phyloP scores from a whole-genome alignment of 1,140 invertebrate species.

The Papilio glaucus region DNA sequence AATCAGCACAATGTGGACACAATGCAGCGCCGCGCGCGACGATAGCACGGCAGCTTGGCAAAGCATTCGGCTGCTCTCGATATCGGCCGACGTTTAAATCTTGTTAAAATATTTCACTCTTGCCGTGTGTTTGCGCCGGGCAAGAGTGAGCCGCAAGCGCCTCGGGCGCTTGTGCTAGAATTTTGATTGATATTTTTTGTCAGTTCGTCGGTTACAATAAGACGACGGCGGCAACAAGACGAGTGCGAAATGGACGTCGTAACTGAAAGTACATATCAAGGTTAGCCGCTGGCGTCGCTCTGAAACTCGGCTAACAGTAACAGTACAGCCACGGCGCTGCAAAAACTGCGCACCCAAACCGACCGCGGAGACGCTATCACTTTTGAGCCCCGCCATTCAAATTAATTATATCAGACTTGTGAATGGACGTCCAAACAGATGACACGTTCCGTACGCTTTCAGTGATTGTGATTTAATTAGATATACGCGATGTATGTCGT shows the following conservation, averaged over 20 bases:
- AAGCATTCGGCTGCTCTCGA: neutral
- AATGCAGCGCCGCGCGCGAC: constrained; percentile 9
- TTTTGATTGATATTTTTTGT: constrained; percentile 84
- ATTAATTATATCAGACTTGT: constrained; percentile 73
- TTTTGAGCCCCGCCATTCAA: constrained; percentile 71
- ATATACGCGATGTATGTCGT: constrained; percentile 49
- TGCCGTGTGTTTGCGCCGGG: constrained; percentile 50
- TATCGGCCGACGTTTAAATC: constrained; percentile 10
- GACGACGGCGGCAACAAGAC: constrained; percentile 79
- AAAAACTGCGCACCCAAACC: constrained; percentile 69
- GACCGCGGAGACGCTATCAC: constrained; percentile 64
- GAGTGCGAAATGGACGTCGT: constrained; percentile 79
- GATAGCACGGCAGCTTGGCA: constrained; percentile 17
- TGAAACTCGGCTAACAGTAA: constrained; percentile 80
- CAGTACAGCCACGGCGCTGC: constrained; percentile 67
- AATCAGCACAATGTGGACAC: constrained; percentile 31
- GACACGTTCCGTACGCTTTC: constrained; percentile 50
- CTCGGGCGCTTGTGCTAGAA: constrained; percentile 80
- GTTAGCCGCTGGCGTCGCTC: constrained; percentile 71
- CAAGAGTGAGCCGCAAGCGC: constrained; percentile 65
- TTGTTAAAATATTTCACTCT: constrained; percentile 53
- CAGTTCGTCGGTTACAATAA: constrained; percentile 79
- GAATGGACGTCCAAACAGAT: constrained; percentile 61
- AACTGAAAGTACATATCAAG: constrained; percentile 81
- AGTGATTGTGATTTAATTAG: constrained; percentile 70